Evolutionary conservation across 2,888 invertebrate genomes (phyloP).

Genomic region (Pheosia gnoma): DNA sequence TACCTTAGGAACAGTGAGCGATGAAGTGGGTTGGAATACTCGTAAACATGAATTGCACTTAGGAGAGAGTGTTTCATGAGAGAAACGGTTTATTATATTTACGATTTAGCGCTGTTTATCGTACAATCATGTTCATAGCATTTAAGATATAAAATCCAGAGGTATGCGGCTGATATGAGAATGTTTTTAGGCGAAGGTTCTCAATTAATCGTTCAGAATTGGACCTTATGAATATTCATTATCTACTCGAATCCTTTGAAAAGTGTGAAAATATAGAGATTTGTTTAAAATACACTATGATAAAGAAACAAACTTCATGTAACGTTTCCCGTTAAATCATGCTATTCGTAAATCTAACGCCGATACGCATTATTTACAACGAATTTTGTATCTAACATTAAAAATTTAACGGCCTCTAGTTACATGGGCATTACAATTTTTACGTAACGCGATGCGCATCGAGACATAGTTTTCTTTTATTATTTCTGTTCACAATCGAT

Average conservation of each 20-base stretch:
- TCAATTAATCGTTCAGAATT: background rate
- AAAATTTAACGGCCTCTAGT: constrained; percentile 29
- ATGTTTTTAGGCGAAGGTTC: no score
- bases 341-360: background rate
- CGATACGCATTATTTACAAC: background rate
- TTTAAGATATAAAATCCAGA: background rate
- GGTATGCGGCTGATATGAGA: no score
- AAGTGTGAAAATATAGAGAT: no score
- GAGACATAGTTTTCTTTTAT: constrained; percentile 43
- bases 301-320: constrained; percentile 9
- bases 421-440: constrained; percentile 43
- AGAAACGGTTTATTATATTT: constrained; percentile 27
- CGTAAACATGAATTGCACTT: constrained; percentile 30
- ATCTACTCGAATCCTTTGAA: no score
- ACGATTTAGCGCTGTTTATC: constrained; percentile 10
- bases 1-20: constrained; percentile 37
- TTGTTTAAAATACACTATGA: background rate
- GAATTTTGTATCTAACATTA: constrained; percentile 12
- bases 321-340: background rate
- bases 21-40: constrained; percentile 31
- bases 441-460: constrained; percentile 42
- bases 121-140: background rate
- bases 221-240: background rate
- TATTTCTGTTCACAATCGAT: constrained; percentile 47
- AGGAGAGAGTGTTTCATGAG: constrained; percentile 32